Conservation (phyloP, 2,888 invertebrate genomes). For the Xestia xanthographa region DNA sequence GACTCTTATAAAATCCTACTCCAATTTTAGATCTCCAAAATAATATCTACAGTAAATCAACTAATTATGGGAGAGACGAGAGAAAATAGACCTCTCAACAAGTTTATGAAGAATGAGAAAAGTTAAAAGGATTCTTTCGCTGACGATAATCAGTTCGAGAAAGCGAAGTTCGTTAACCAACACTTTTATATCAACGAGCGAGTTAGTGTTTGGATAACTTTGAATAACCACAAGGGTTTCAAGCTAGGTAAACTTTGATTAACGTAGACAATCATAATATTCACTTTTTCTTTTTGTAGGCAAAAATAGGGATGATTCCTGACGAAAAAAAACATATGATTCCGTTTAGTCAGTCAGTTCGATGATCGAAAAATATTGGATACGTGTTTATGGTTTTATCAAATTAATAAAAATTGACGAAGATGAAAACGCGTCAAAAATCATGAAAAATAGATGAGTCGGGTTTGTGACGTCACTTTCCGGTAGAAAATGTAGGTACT, state of each 20-base stretch:
- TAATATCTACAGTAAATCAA: conserved; percentile 9
- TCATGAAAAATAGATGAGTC: no score
- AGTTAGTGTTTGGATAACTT: conserved; percentile 47
- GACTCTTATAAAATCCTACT: background rate
- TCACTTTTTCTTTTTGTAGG: background rate
- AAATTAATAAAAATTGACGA: no score
- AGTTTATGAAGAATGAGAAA: conserved; percentile 49
- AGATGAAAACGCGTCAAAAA: no score
- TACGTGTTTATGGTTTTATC: no score
- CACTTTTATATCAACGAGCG: conserved; percentile 39
- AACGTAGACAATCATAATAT: conserved; percentile 12
- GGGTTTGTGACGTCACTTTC: no score
- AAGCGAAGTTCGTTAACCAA: conserved; percentile 45
- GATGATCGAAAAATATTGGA: no score
- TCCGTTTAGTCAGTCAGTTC: no score
- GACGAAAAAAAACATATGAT: background rate
- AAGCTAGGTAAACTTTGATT: conserved; percentile 29
- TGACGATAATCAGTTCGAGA: conserved; percentile 37
- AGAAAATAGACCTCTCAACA: conserved; percentile 37
- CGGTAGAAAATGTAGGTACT: no score
- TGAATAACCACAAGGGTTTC: conserved; percentile 23
- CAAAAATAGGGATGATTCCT: no score
- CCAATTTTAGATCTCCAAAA: background rate
- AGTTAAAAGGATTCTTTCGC: conserved; percentile 53
- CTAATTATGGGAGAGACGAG: conserved; percentile 26